Evolutionary conservation across 2,113 vertebrate genomes (phyloP), one percentile per base, ranked within the genome.

Genomic region (Microtus pennsylvanicus): DNA sequence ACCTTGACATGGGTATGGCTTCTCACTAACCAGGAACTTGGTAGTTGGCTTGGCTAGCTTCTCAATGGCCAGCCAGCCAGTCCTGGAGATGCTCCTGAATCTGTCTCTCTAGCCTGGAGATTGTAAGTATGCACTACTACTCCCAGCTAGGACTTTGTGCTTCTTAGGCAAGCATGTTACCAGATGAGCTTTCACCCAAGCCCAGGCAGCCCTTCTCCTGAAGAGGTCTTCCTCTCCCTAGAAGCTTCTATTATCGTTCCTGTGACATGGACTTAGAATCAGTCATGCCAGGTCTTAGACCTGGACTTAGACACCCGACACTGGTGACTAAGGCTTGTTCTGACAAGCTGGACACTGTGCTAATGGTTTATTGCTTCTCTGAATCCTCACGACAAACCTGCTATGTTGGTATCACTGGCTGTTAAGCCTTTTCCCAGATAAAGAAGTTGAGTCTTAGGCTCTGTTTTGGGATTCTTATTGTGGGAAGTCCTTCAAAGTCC

Each of bases 341-440:
- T 78, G 19, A 16, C 0, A 2, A 1, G 7, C 19, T 28, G 22
- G 81, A 10, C 65, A 4, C 33, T 1, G 9, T 50, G 72, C 5
- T 14, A 13, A 3, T 22, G 0, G 2, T 0, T 75, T 28, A 22
- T 38, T 3, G 1, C 14, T 24, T 80, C 10, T 5, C 12, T 58
- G 42, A 42, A 47, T 21, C 30, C 19, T 65, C 5, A 14, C 0
- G 7, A 28, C 47, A 70, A 24, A 76, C 10, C 1, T 21, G 4
- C 50, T 24, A 26, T 33, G 9, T 35, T 7, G 13, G 12, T 42
- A 45, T 12, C 5, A 2, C 14, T 61, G n/a, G 30, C 21, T 55
- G 7, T 35, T 78, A 26, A 61, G 35, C 33, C 63, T 72, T 19
- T 47, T 91, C 90, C n/a, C 35, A 58, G 76, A 26, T 63, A 89